Conservation (phyloP, 37 sponge, comb jelly and placozoan species). For the Cliona cf. orientalis region DNA sequence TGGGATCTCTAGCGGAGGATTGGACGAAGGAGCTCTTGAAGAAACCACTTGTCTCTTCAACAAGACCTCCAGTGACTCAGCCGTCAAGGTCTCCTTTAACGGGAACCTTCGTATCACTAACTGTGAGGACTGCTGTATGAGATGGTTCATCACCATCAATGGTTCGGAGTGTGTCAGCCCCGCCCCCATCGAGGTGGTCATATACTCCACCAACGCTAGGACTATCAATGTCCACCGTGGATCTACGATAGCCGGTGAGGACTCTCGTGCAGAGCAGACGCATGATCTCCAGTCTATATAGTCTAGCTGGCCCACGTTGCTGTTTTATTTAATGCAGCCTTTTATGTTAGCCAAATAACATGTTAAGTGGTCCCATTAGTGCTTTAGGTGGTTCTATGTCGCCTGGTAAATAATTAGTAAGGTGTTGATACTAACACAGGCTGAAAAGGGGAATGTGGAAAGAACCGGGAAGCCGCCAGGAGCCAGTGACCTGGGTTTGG, state of each 20-base stretch:
- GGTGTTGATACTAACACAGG: no score
- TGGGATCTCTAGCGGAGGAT: background rate
- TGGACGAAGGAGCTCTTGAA: constrained; percentile 13
- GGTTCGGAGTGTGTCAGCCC: constrained; percentile 58
- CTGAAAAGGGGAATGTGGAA: no score
- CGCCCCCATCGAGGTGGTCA: constrained; percentile 68
- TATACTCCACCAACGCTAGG: constrained; percentile 22
- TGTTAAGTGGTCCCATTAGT: no score
- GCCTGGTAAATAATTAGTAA: no score
- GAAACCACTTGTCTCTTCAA: constrained; percentile 35
- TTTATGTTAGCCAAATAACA: no score
- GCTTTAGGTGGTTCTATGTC: no score
- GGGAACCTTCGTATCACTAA: constrained; percentile 51
- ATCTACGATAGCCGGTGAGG: constrained; percentile 28
- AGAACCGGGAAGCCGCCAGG: no score
- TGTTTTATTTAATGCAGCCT: no score
- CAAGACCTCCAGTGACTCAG: constrained; percentile 32
- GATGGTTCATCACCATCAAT: constrained; percentile 74
- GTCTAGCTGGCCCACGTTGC: no score
- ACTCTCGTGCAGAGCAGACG: background rate
- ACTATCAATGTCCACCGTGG: constrained; percentile 50
- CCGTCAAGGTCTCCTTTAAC: constrained; percentile 53
- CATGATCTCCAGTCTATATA: no score
- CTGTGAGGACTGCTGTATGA: constrained; percentile 54
- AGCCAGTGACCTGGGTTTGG: no score